A percentile compares a stretch with the other conserved stretches of the same genome.
Evolutionary conservation across 2,797 vertebrate genomes (phyloP).

Genomic region (Malurus splendens): DNA sequence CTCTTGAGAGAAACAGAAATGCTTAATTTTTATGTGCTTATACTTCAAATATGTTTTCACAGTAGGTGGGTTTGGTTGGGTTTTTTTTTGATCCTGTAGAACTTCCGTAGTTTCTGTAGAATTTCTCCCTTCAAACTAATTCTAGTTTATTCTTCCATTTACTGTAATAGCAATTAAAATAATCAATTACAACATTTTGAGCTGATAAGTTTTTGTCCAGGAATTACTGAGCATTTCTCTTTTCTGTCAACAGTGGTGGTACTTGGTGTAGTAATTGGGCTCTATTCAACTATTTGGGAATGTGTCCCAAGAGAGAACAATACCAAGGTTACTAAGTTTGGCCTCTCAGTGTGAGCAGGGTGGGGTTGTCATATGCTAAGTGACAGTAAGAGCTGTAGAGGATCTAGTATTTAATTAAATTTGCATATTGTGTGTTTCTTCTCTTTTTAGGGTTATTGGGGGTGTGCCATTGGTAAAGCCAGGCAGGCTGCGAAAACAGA

Average conservation of each 20-base stretch:
- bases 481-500: slow-evolving; percentile 97
- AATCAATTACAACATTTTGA: neutral
- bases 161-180: neutral
- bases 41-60: neutral
- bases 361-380: neutral
- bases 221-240: neutral
- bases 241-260: neutral
- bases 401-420: neutral
- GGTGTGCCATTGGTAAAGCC: slow-evolving; percentile 95
- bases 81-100: neutral
- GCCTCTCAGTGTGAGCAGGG: neutral
- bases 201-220: neutral
- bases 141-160: neutral
- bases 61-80: neutral
- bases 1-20: neutral
- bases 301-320: neutral
- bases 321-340: neutral
- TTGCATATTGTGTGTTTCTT: neutral
- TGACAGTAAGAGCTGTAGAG: neutral
- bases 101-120: neutral
- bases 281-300: neutral
- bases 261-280: neutral
- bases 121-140: neutral
- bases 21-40: neutral
- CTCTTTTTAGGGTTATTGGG: slow-evolving; percentile 88